Evolutionary conservation across 2,888 invertebrate species (phyloP).

Genomic region (Tipula unca): DNA sequence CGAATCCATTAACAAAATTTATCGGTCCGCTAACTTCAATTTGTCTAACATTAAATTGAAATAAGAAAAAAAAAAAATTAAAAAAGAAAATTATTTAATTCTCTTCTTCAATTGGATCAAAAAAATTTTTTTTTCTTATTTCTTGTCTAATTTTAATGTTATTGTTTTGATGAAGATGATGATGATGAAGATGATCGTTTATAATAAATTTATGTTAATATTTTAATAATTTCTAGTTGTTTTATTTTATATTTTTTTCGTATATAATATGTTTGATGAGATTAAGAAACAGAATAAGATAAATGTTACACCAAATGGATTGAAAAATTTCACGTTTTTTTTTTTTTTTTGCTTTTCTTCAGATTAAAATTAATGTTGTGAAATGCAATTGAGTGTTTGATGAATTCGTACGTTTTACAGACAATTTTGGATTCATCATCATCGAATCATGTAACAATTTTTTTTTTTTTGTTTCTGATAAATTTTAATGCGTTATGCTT

Average conservation of each 20-base stretch:
- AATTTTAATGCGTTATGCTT: background rate
- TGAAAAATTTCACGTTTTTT: constrained; percentile 3
- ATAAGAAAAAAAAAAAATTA: background rate
- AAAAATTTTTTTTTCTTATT: background rate
- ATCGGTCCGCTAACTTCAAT: constrained; percentile 16
- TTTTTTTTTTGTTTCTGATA: background rate
- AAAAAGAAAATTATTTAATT: background rate
- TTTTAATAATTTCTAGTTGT: background rate
- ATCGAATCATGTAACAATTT: background rate
- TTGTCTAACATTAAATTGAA: constrained; percentile 18
- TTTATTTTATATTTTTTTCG: background rate
- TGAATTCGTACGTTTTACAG: background rate
- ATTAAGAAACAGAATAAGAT: background rate
- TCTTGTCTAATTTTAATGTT: background rate
- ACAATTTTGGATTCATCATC: background rate
- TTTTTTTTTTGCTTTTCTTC: background rate
- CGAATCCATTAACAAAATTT: constrained; percentile 18
- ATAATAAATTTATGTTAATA: background rate
- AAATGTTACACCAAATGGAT: constrained; percentile 8
- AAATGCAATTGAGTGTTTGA: background rate
- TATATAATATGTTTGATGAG: background rate
- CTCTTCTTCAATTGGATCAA: background rate
- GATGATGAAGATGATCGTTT: constrained; percentile 14
- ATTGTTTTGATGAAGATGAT: constrained; percentile 14
- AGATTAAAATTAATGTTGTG: background rate